Conservation (phyloP, 2,888 invertebrate species). For the Agapetus fuscipes region DNA sequence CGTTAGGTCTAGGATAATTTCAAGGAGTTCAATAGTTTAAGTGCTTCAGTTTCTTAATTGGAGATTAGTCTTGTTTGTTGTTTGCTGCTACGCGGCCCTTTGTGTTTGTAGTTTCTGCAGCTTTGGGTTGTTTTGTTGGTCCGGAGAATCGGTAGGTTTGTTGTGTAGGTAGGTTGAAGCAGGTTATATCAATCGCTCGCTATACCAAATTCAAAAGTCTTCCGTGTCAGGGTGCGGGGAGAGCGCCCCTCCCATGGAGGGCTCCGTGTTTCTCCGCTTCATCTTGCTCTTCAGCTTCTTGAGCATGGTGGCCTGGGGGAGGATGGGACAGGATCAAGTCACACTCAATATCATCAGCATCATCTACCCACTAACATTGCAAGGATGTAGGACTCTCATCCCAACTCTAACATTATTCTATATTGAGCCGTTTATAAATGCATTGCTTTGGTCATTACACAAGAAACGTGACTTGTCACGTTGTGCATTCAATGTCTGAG, state of each 20-base stretch:
- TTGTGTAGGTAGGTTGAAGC: slow-evolving; percentile 19
- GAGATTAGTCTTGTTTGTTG: not conserved
- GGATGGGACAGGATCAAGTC: slow-evolving; percentile 25
- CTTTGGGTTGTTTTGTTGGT: slow-evolving; percentile 7
- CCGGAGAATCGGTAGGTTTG: slow-evolving; percentile 11
- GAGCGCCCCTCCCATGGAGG: slow-evolving; percentile 50
- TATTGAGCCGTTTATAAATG: too few species aligned
- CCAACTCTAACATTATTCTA: too few species aligned
- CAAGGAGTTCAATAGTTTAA: too few species aligned
- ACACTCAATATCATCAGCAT: slow-evolving; percentile 17
- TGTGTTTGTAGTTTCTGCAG: slow-evolving; percentile 8
- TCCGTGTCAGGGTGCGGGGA: slow-evolving; percentile 35
- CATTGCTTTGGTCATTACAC: too few species aligned
- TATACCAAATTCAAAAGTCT: slow-evolving; percentile 63
- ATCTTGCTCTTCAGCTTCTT: slow-evolving; percentile 97
- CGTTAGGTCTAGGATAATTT: too few species aligned
- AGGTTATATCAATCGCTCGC: slow-evolving; percentile 60
- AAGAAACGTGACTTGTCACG: too few species aligned
- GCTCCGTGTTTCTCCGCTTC: slow-evolving; percentile 91
- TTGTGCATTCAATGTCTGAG: too few species aligned
- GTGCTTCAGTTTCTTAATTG: too few species aligned
- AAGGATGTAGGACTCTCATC: too few species aligned
- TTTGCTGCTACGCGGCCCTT: not conserved
- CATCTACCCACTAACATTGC: too few species aligned
- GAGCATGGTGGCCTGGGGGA: slow-evolving; percentile 95